phyloP scores from a whole-genome alignment of 2,888 invertebrate genomes.

The Orthosia incerta region DNA sequence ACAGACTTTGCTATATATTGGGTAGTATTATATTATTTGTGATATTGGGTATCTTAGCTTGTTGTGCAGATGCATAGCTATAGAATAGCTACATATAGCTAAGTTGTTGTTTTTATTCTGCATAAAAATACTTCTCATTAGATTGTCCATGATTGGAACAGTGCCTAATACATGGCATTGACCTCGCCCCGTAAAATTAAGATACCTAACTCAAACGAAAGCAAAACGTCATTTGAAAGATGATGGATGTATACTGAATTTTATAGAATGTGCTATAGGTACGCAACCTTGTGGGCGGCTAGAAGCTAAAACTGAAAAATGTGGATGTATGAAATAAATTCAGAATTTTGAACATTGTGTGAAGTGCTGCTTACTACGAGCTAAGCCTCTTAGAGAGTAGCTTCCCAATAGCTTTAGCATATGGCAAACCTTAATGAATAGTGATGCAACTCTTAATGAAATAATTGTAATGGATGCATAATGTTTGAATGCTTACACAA shows the following conservation, averaged over 20 bases:
- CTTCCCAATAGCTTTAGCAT: neutral
- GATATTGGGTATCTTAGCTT: neutral
- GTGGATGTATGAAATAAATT: neutral
- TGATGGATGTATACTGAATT: conserved; percentile 24
- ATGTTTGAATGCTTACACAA: conserved; percentile 11
- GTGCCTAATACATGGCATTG: conserved; percentile 60
- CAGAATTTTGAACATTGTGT: neutral
- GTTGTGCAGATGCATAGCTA: neutral
- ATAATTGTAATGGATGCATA: conserved; percentile 5
- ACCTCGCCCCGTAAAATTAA: conserved; percentile 49
- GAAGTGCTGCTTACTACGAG: neutral
- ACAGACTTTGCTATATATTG: neutral
- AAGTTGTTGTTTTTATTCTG: conserved; percentile 11
- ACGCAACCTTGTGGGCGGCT: neutral
- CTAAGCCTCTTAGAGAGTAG: too few relatives aligned
- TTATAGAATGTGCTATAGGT: conserved; percentile 10
- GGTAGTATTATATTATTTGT: too few relatives aligned
- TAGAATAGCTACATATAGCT: neutral
- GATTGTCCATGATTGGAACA: conserved; percentile 44
- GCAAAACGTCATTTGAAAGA: conserved; percentile 33
- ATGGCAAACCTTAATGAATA: neutral
- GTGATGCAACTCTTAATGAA: conserved; percentile 1
- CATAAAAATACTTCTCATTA: conserved; percentile 32
- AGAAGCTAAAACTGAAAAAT: conserved; percentile 5
- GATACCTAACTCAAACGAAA: conserved; percentile 44